Base-by-base conservation (phyloP, 2,797 vertebrate genomes). In the Coracias cyanogaster region DNA sequence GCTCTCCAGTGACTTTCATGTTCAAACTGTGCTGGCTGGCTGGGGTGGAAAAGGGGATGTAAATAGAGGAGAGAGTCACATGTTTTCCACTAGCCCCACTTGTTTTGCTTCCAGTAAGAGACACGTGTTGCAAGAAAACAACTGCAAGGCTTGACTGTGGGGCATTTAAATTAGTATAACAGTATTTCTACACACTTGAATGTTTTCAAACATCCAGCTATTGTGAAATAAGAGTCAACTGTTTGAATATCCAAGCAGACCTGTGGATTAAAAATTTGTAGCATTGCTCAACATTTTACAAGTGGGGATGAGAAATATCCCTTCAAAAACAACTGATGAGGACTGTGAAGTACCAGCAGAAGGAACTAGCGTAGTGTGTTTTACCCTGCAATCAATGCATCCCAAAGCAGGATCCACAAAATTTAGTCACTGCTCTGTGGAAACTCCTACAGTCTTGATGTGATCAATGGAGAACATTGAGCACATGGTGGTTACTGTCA, bases 91-190 rank as follows among this genome's bases (percentile, higher is more conserved):
- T 88, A 65, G 82, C 48, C 95, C 93, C 67, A 49, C 90, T 96
- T 94, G 94, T 90, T 95, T 88, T 64, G 49, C 71, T 95, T 96
- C 96, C 96, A 96, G 96, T 95, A 96, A 96, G 71, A 60, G 86
- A 91, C 96, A 96, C 90, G 91, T 94, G 91, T 96, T 94, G 90
- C 95, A 96, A 93, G 93, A 94, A 94, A 96, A 96, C 91, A 93
- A 96, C 96, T 95, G 85, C 78, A 74, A 84, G 90, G 84, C 90
- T 82, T 43, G 64, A 90, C 83, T 82, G 64, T 16, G 61, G 81
- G 88, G 85, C 71, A 41, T 78, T 92, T 33, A 74, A 93, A 93
- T 86, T 26, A 54, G 80, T 60, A 14, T 7, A 74, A 54, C 71
- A 48, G 57, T 61, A 90, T 96, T 96, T 95, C 95, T 95, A 95